phyloP scores from a whole-genome alignment of 2,797 vertebrate genomes.

The Sciurus vulgaris region DNA sequence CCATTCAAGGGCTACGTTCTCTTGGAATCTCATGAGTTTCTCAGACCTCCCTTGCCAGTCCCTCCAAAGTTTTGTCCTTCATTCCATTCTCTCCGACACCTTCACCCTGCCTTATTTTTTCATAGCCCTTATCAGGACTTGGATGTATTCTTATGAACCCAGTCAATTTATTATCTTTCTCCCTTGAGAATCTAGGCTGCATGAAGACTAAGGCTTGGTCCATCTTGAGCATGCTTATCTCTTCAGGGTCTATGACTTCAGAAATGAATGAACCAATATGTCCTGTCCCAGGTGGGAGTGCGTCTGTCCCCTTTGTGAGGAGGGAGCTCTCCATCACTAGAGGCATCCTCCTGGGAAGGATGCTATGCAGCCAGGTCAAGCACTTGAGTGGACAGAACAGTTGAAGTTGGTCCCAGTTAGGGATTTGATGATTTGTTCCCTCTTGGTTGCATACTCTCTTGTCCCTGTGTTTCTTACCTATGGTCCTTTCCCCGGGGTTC shows the following conservation, averaged over 20 bases:
- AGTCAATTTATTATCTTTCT: not conserved
- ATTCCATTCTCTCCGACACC: not conserved
- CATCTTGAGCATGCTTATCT: not conserved
- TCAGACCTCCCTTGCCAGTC: not conserved
- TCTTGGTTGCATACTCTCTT: not conserved
- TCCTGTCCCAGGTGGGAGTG: not conserved
- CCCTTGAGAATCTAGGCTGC: not conserved
- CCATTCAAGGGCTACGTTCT: not conserved
- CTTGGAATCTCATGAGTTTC: not conserved
- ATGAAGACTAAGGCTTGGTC: not conserved
- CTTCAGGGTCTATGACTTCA: not conserved
- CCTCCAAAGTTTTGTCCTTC: not conserved
- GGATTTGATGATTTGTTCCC: not conserved
- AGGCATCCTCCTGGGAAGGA: not conserved
- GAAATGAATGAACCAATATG: not conserved
- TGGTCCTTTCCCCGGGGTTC: not conserved
- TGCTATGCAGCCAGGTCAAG: rapidly evolving
- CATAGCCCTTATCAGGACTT: not conserved
- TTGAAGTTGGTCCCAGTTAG: not conserved
- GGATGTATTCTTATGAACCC: not conserved
- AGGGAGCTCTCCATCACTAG: not conserved
- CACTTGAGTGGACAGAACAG: not conserved
- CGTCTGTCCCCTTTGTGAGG: not conserved
- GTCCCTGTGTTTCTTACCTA: not conserved
- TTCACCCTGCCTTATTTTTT: not conserved